Evolutionary conservation across 2,113 vertebrate genomes (phyloP).

Genomic region (Lanius collurio): DNA sequence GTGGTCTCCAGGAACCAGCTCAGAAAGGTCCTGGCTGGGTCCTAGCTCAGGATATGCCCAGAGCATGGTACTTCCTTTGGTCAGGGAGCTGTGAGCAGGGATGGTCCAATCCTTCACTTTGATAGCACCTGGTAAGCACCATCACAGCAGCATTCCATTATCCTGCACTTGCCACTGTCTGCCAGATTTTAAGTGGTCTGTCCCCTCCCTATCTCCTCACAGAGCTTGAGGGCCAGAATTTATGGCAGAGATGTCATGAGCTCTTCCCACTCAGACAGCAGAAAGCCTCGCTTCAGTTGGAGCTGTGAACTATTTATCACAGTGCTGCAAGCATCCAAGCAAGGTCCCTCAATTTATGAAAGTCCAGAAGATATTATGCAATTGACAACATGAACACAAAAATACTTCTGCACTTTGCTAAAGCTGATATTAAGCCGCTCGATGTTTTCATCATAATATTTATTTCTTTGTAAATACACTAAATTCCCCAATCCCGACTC

Average conservation of each 20-base stretch:
- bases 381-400: conserved; percentile 60
- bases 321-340: background rate
- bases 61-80: background rate
- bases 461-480: conserved; percentile 76
- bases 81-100: background rate
- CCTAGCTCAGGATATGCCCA: background rate
- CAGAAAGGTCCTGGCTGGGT: background rate
- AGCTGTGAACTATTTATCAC: conserved; percentile 29
- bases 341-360: conserved; percentile 33
- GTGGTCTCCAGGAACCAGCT: background rate
- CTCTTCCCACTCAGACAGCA: background rate
- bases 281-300: background rate
- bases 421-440: conserved; percentile 69
- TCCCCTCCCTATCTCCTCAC: background rate
- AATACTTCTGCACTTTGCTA: conserved; percentile 65
- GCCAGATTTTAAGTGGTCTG: background rate
- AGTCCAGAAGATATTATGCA: conserved; percentile 54
- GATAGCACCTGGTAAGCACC: background rate
- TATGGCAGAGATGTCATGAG: background rate
- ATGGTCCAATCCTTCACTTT: background rate
- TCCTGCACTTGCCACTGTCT: background rate
- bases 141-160: background rate
- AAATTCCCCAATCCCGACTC: conserved; percentile 70
- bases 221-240: background rate
- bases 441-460: conserved; percentile 80